These are phyloP conservation scores for Bathynomus jamesi DNA, from an alignment of 1,140 invertebrate species.

Conservation along the genomic window DNA sequence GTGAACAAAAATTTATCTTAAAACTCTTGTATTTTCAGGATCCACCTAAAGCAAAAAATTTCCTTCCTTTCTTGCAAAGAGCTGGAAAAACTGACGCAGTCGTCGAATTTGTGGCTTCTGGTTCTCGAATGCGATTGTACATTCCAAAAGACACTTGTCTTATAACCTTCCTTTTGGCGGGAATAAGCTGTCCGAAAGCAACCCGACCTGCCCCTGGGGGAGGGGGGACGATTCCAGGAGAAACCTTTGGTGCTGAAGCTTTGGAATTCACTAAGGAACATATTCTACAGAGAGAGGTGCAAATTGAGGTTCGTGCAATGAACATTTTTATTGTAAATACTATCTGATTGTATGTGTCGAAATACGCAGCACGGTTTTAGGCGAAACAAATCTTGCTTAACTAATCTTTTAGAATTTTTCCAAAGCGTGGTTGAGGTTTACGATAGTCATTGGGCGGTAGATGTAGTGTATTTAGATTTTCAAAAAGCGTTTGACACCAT, in stretches of 20 bases:
- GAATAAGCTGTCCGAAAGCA: slow-evolving; percentile 78
- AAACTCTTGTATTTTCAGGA: not conserved
- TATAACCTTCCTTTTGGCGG: slow-evolving; percentile 85
- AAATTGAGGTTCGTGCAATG: slow-evolving; percentile 56
- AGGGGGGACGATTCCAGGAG: slow-evolving; percentile 57
- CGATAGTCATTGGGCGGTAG: too few species aligned
- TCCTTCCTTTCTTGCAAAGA: slow-evolving; percentile 82
- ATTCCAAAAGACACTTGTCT: slow-evolving; percentile 91
- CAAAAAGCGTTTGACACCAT: too few species aligned
- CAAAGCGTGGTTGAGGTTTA: too few species aligned
- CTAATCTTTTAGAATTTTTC: too few species aligned
- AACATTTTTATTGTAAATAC: not conserved
- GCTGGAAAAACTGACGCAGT: slow-evolving; percentile 74
- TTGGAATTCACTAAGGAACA: slow-evolving; percentile 78
- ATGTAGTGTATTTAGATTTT: too few species aligned
- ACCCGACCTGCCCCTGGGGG: slow-evolving; percentile 61
- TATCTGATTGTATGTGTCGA: too few species aligned
- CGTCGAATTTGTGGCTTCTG: slow-evolving; percentile 92
- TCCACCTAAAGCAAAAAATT: slow-evolving; percentile 62
- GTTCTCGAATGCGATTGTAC: slow-evolving; percentile 82
- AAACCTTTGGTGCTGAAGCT: slow-evolving; percentile 90
- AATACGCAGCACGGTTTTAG: too few species aligned
- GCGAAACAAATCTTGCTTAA: too few species aligned
- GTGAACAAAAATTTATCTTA: not conserved
- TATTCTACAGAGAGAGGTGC: slow-evolving; percentile 85